phyloP scores from a whole-genome alignment of 2,888 invertebrate genomes.

The Halocaridina rubra region DNA sequence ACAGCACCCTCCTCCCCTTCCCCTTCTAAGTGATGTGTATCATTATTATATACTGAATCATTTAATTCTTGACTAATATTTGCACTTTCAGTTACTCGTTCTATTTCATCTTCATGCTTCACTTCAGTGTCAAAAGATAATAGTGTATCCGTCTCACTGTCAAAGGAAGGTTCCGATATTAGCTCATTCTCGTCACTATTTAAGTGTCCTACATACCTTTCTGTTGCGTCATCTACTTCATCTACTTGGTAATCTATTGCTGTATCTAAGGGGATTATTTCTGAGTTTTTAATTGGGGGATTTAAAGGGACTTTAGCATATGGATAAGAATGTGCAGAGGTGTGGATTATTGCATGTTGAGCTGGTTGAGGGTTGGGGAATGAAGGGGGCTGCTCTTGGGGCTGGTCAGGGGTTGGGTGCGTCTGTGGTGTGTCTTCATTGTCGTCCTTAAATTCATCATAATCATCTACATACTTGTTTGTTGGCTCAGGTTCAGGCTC shows the following conservation, averaged over 20 bases:
- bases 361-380: not conserved
- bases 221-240: conserved; percentile 3
- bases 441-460: conserved; percentile 15
- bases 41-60: not conserved
- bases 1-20: conserved; percentile 6
- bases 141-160: not conserved
- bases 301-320: not conserved
- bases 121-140: not conserved
- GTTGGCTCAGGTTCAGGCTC: conserved; percentile 19
- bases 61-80: not conserved
- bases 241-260: conserved; percentile 3
- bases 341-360: not conserved
- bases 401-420: not conserved
- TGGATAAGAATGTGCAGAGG: not conserved
- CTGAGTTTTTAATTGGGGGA: not conserved
- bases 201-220: not conserved
- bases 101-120: not conserved
- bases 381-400: not conserved
- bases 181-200: not conserved
- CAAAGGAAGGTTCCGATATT: not conserved
- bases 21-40: not conserved
- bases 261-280: not conserved
- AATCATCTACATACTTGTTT: not conserved
- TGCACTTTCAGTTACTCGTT: not conserved
- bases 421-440: conserved; percentile 19